Conservation (phyloP, 2,888 invertebrate genomes). For the Anthophora plumipes region DNA sequence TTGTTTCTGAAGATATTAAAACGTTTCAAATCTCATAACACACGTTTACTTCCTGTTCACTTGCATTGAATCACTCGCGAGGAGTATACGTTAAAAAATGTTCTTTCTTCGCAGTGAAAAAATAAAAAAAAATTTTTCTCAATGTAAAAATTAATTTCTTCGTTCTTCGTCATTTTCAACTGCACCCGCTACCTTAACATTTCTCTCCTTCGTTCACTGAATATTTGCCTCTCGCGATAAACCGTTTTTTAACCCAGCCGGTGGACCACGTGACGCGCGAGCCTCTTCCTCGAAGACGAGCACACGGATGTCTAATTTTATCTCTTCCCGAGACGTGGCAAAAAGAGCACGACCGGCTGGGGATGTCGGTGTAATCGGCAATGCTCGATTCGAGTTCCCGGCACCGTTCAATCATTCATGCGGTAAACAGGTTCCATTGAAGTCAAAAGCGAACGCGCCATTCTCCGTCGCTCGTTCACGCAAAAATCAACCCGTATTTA, state of each 20-base stretch:
- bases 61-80: too few relatives aligned
- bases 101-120: too few relatives aligned
- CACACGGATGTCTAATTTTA: conserved; percentile 62
- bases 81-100: too few relatives aligned
- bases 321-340: conserved; percentile 25
- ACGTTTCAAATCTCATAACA: too few relatives aligned
- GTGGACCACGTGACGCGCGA: background rate
- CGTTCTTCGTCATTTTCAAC: too few relatives aligned
- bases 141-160: too few relatives aligned
- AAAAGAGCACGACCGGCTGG: conserved; percentile 46
- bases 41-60: too few relatives aligned
- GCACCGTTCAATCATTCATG: conserved; percentile 68
- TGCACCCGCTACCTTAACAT: too few relatives aligned
- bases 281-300: conserved; percentile 37
- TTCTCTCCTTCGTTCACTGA: background rate
- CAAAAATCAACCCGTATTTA: conserved; percentile 58
- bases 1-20: too few relatives aligned
- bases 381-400: conserved; percentile 60
- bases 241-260: background rate
- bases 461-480: conserved; percentile 38
- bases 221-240: background rate
- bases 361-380: conserved; percentile 61
- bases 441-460: conserved; percentile 53
- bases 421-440: conserved; percentile 69
- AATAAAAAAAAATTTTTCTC: too few relatives aligned